phyloP scores from a whole-genome alignment of 1,140 invertebrate genomes.

The Drosophila pseudoobscura region DNA sequence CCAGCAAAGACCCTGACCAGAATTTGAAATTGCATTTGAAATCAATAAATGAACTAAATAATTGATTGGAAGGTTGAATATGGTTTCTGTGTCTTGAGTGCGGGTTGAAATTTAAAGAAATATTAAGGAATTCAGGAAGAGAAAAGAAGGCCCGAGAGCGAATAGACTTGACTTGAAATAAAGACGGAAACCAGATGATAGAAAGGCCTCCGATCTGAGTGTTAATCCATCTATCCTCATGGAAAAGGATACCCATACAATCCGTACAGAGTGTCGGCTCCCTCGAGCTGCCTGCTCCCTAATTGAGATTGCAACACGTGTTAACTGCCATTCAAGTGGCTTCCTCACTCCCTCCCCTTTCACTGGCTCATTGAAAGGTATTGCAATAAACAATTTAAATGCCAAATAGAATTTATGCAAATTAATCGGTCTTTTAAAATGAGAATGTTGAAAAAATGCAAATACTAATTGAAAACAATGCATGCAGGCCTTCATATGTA shows the following conservation, averaged over 20 bases:
- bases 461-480: slow-evolving; percentile 48
- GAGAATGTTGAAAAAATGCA: slow-evolving; percentile 46
- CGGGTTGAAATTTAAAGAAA: neutral
- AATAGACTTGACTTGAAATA: too few relatives aligned
- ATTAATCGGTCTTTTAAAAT: slow-evolving; percentile 17
- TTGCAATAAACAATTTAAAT: slow-evolving; percentile 49
- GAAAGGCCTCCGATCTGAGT: too few relatives aligned
- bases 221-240: too few relatives aligned
- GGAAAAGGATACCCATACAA: too few relatives aligned
- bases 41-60: slow-evolving; percentile 11
- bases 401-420: slow-evolving; percentile 52
- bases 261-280: too few relatives aligned
- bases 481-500: neutral
- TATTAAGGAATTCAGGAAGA: too few relatives aligned
- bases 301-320: slow-evolving; percentile 50
- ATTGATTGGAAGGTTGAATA: neutral
- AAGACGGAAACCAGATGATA: too few relatives aligned
- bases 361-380: too few relatives aligned
- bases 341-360: neutral
- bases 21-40: slow-evolving; percentile 5
- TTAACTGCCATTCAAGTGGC: slow-evolving; percentile 41
- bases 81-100: neutral
- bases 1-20: slow-evolving; percentile 32
- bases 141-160: neutral
- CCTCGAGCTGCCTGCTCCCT: slow-evolving; percentile 1